phyloP scores from a whole-genome alignment of 2,797 vertebrate species.

The Peromyscus nudipes region DNA sequence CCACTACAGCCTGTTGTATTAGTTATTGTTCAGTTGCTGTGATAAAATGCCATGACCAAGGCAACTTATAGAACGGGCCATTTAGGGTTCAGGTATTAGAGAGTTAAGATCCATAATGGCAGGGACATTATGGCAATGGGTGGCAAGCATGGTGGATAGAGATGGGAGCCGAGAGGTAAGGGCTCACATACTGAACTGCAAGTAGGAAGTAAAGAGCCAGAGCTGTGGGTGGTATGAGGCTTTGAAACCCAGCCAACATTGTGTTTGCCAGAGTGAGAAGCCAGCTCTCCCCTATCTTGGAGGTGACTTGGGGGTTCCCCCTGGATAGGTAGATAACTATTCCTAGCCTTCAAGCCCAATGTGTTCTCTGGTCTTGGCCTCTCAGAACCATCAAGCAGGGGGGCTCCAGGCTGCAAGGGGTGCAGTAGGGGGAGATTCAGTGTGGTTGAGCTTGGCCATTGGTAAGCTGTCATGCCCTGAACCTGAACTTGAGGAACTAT shows the following conservation, averaged over 20 bases:
- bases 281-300: neutral
- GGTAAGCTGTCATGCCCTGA: neutral
- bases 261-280: neutral
- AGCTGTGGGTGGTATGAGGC: neutral
- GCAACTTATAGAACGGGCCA: neutral
- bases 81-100: neutral
- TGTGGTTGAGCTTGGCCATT: neutral
- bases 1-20: fast-evolving
- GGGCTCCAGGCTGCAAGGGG: neutral
- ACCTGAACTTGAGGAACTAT: neutral
- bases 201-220: neutral
- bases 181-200: neutral
- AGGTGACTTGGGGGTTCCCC: fast-evolving
- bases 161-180: neutral
- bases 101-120: neutral
- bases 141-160: too few species aligned
- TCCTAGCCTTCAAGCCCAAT: neutral
- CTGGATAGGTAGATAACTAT: too few species aligned
- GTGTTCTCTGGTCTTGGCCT: neutral
- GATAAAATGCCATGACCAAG: neutral
- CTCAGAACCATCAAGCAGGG: neutral
- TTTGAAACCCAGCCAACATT: neutral
- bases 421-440: fast-evolving
- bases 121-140: neutral
- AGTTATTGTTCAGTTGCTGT: neutral